Evolutionary conservation across 2,113 vertebrate species (phyloP).

Genomic region (Leptobrachium leishanense): DNA sequence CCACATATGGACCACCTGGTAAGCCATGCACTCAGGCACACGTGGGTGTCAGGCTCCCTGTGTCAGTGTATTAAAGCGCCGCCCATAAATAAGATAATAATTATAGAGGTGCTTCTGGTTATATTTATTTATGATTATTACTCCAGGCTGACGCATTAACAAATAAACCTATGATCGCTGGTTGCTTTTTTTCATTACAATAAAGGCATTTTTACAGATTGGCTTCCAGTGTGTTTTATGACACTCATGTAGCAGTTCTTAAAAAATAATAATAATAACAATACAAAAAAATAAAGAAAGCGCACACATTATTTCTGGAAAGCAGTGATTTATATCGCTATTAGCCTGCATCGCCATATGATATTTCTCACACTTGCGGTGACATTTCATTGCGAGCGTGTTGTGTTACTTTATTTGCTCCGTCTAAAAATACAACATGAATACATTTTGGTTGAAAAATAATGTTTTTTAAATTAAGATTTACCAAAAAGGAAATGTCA

Average conservation of each 20-base stretch:
- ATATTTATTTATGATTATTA: too few relatives aligned
- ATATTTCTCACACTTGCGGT: constrained; percentile 10
- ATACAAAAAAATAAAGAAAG: too few relatives aligned
- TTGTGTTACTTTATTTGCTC: constrained; percentile 13
- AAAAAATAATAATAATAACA: neutral
- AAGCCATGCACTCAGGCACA: too few relatives aligned
- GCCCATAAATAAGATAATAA: too few relatives aligned
- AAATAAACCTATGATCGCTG: too few relatives aligned
- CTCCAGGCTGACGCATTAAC: too few relatives aligned
- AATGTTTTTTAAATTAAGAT: constrained; percentile 2
- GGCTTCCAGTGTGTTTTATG: neutral
- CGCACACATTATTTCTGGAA: neutral
- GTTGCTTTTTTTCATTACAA: neutral
- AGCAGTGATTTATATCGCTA: constrained; percentile 6
- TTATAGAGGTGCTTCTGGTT: too few relatives aligned
- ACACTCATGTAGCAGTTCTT: neutral
- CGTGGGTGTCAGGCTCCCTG: too few relatives aligned
- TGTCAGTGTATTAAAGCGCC: too few relatives aligned
- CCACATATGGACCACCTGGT: too few relatives aligned
- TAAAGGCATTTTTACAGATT: neutral
- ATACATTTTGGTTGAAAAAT: constrained; percentile 14
- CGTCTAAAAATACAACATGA: constrained; percentile 12
- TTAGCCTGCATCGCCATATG: constrained; percentile 4
- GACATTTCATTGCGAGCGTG: constrained; percentile 13
- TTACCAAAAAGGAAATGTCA: constrained; percentile 2